Evolutionary conservation across 53 echinoderm and acorn worm genomes (phyloP).

Genomic region (Holothuria scabra): DNA sequence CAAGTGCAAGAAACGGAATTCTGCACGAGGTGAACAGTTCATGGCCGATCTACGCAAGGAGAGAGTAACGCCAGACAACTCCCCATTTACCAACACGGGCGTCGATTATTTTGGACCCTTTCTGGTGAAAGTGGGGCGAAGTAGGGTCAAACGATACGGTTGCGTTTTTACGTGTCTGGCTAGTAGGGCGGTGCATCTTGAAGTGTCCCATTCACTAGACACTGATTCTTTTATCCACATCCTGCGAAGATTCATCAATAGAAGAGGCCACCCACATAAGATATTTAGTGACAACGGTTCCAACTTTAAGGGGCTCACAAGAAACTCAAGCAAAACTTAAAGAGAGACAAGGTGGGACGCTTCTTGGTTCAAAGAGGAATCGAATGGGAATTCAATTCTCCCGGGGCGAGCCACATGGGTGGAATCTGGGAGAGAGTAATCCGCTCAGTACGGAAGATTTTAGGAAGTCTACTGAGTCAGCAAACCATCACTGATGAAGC

Average conservation of each 20-base stretch:
- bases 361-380: slow-evolving; percentile 50
- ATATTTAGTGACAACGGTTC: slow-evolving; percentile 71
- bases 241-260: slow-evolving; percentile 58
- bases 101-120: slow-evolving; percentile 71
- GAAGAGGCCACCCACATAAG: slow-evolving; percentile 58
- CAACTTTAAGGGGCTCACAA: slow-evolving; percentile 64
- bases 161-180: slow-evolving; percentile 69
- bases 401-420: slow-evolving; percentile 68
- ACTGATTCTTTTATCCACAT: slow-evolving; percentile 63
- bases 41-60: no score
- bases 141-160: slow-evolving; percentile 41
- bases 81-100: slow-evolving; percentile 60
- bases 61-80: slow-evolving; percentile 63
- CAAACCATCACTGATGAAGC: slow-evolving; percentile 59
- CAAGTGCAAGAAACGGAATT: slow-evolving; percentile 50
- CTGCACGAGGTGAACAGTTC: slow-evolving; percentile 8
- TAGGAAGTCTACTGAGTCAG: slow-evolving; percentile 49
- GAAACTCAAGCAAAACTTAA: slow-evolving; percentile 55
- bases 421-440: slow-evolving; percentile 79
- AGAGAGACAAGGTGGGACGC: slow-evolving; percentile 40
- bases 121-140: slow-evolving; percentile 49
- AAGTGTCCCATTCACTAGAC: no score
- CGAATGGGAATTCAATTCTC: slow-evolving; percentile 75
- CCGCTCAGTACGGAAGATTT: slow-evolving; percentile 53
- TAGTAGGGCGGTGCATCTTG: no score